These are phyloP conservation scores for Dilophus febrilis DNA, from an alignment of 2,888 invertebrate genomes.

Conservation along the genomic window DNA sequence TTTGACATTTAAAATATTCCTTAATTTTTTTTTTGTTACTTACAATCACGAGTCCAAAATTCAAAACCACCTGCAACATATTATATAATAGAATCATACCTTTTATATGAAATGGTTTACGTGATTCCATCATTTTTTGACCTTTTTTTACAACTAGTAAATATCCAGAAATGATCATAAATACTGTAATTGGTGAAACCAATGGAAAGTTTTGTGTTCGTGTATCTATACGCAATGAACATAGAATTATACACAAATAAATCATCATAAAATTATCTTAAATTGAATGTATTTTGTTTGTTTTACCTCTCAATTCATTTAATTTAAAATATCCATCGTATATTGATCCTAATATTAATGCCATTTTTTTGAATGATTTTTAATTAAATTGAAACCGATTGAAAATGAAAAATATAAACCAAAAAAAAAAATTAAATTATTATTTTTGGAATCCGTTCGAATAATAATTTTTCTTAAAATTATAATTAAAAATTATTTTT, in stretches of 20 bases:
- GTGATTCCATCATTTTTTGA: conserved; percentile 1
- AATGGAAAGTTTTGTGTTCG: conserved; percentile 1
- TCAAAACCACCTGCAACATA: conserved; percentile 3
- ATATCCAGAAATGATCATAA: neutral
- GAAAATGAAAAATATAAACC: no score
- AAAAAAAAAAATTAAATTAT: no score
- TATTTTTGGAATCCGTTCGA: no score
- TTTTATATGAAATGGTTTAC: conserved; percentile 4
- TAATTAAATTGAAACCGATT: no score
- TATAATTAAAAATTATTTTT: no score
- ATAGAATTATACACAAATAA: no score
- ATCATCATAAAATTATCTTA: neutral
- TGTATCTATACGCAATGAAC: neutral
- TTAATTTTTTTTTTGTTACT: no score
- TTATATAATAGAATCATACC: conserved; percentile 2
- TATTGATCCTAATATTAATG: neutral
- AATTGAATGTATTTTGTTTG: neutral
- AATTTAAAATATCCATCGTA: neutral
- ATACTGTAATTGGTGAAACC: neutral
- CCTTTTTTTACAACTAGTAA: conserved; percentile 2
- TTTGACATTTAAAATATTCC: no score
- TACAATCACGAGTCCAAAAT: neutral
- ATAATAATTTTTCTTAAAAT: no score
- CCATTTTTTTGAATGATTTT: neutral
- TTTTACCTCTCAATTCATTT: neutral